Conservation (phyloP, 2,888 invertebrate species). For the Hofmannophila pseudospretella region DNA sequence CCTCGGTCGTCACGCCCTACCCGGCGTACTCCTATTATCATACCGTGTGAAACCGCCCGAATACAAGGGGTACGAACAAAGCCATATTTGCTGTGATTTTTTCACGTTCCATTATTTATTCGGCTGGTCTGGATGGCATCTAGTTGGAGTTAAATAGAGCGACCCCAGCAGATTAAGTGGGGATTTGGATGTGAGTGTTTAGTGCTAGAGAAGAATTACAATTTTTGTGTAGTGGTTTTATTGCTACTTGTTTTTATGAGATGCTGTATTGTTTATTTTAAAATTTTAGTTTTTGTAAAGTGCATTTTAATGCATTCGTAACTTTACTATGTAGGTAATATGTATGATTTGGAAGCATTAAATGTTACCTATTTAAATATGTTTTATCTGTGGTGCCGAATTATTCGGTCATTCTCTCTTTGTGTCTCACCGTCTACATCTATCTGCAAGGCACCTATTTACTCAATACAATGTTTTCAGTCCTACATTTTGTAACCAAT, state of each 20-base stretch:
- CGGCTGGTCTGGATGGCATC: conserved; percentile 24
- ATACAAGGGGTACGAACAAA: conserved; percentile 43
- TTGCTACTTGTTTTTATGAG: conserved; percentile 15
- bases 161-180: conserved; percentile 56
- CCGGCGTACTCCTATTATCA: conserved; percentile 41
- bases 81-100: conserved; percentile 60
- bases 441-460: no score
- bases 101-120: conserved; percentile 49
- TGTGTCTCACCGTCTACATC: no score
- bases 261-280: no score
- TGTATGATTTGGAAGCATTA: no score
- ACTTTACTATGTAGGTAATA: no score
- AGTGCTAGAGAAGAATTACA: conserved; percentile 23
- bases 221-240: conserved; percentile 32
- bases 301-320: no score
- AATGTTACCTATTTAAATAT: no score
- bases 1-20: conserved; percentile 19
- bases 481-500: neutral
- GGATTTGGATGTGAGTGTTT: conserved; percentile 55
- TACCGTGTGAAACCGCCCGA: conserved; percentile 59
- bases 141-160: conserved; percentile 60
- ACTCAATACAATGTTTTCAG: neutral
- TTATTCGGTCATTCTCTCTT: no score
- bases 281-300: no score
- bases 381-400: no score